Evolutionary conservation across 2,113 vertebrate genomes (phyloP).

Genomic region (Triplophysa rosa): DNA sequence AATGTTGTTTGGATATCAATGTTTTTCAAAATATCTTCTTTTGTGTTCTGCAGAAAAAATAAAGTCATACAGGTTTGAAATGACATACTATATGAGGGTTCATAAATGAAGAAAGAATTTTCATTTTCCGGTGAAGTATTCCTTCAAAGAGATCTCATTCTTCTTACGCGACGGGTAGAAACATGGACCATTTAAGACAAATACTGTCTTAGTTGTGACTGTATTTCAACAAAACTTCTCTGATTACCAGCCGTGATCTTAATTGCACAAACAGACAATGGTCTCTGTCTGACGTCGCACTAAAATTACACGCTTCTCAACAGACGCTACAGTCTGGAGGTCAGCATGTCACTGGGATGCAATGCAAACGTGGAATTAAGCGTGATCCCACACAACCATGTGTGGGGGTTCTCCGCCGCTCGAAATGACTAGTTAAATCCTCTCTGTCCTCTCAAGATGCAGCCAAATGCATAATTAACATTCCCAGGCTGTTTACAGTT

Average conservation of each 20-base stretch:
- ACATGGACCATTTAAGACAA: not conserved
- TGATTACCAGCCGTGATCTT: constrained; percentile 41
- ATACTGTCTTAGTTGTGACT: constrained; percentile 17
- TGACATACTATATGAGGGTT: no score
- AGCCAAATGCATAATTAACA: constrained; percentile 70
- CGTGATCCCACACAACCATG: constrained; percentile 47
- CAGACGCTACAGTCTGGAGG: constrained; percentile 29
- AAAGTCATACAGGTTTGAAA: no score
- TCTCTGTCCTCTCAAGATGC: constrained; percentile 62
- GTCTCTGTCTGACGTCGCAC: constrained; percentile 7
- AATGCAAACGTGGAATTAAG: constrained; percentile 50
- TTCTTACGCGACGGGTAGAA: not conserved
- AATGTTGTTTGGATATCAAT: no score
- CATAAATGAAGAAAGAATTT: no score
- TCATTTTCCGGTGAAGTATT: no score
- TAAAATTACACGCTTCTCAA: constrained; percentile 39
- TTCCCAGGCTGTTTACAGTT: constrained; percentile 74
- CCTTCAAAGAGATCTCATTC: no score
- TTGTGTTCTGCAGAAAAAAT: no score
- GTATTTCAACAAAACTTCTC: constrained; percentile 47
- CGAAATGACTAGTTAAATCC: constrained; percentile 62
- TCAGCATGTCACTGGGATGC: constrained; percentile 18
- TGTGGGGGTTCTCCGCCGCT: constrained; percentile 60
- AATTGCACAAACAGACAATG: constrained; percentile 9
- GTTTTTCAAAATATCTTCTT: no score